Conservation (phyloP, 2,797 vertebrate genomes). For the Echeneis naucrates region DNA sequence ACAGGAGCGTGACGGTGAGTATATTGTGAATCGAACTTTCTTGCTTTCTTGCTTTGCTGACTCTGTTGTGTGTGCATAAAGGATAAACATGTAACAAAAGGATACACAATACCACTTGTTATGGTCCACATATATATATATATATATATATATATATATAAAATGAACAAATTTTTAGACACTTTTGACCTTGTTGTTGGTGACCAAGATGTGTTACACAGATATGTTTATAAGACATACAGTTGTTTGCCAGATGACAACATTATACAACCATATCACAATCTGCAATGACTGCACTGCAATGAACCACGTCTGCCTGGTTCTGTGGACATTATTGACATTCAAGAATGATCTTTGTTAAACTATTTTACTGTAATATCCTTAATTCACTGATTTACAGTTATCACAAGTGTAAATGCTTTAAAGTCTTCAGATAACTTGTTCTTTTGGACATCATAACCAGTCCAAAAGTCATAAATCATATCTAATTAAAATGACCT, state of each 20-base stretch:
- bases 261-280: not conserved
- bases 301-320: not conserved
- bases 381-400: not conserved
- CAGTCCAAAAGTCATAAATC: too few species aligned
- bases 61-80: conserved; percentile 3
- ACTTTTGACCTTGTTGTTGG: not conserved
- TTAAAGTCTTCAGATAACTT: not conserved
- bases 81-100: not conserved
- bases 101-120: not conserved
- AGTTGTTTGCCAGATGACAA: not conserved
- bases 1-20: not conserved
- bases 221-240: conserved; percentile 4
- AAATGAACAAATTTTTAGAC: too few species aligned
- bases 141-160: too few species aligned
- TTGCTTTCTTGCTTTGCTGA: conserved; percentile 18
- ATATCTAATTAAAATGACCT: too few species aligned
- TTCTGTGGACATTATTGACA: not conserved
- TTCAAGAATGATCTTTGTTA: not conserved
- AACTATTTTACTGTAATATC: not conserved
- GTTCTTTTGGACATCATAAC: too few species aligned
- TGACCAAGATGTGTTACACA: conserved; percentile 1
- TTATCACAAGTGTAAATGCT: not conserved
- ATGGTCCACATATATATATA: too few species aligned
- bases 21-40: not conserved
- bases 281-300: not conserved